Conservation (phyloP, 1,140 invertebrate species). For the Drosophila ambigua region DNA sequence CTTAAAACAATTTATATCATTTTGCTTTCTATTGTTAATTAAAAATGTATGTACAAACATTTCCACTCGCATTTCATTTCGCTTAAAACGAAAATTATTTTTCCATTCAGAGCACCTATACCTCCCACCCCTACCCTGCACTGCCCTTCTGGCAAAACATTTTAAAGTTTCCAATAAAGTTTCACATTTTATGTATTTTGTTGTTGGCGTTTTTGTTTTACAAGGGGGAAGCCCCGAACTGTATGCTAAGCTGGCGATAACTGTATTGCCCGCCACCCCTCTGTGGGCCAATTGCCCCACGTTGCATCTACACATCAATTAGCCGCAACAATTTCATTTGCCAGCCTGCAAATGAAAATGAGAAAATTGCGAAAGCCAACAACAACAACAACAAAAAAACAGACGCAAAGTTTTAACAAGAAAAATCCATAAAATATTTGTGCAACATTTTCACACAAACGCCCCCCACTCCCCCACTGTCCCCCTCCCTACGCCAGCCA, state of each 20-base stretch:
- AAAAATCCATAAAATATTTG: constrained; percentile 76
- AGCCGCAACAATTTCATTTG: constrained; percentile 75
- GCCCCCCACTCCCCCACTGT: too few species aligned
- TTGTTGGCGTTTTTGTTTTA: constrained; percentile 5
- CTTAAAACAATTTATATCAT: too few species aligned
- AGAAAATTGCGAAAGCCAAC: constrained; percentile 32
- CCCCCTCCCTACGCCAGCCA: neutral
- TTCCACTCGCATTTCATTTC: too few species aligned
- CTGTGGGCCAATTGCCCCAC: constrained; percentile 45
- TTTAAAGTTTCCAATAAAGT: constrained; percentile 21
- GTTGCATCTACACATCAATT: constrained; percentile 73
- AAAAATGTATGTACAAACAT: too few species aligned
- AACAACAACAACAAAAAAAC: neutral
- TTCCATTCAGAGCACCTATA: neutral
- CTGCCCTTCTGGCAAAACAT: constrained; percentile 9
- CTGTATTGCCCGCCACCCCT: constrained; percentile 16
- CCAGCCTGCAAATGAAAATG: constrained; percentile 50
- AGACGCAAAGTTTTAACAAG: constrained; percentile 48
- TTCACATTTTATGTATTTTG: neutral
- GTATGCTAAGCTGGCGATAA: constrained; percentile 70
- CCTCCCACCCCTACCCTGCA: too few species aligned
- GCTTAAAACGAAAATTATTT: too few species aligned
- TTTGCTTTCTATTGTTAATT: too few species aligned
- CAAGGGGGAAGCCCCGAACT: constrained; percentile 50
- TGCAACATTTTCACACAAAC: constrained; percentile 47